Percentiles rank a stretch among this genome's conserved stretches.
Conservation (phyloP, 1,140 invertebrate species). For the Brachionus asplanchnoidis region DNA sequence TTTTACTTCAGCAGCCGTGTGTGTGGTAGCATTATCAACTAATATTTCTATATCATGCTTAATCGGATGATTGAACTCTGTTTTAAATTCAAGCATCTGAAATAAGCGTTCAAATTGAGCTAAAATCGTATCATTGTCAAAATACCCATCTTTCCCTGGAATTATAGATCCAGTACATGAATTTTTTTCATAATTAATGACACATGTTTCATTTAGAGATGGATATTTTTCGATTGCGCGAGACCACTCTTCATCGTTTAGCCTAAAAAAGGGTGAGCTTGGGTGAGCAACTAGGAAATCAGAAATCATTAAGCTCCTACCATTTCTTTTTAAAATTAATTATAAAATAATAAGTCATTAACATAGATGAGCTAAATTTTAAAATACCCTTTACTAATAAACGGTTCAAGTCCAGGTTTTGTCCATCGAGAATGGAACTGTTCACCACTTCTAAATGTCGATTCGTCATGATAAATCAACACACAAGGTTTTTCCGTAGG, state of each 20-base stretch:
- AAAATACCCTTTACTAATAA: not conserved
- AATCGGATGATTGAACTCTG: not conserved
- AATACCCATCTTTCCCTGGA: not conserved
- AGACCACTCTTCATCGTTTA: not conserved
- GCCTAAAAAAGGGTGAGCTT: not conserved
- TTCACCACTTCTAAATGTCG: conserved; percentile 6
- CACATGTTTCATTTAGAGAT: not conserved
- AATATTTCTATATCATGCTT: not conserved
- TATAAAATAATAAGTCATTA: not conserved
- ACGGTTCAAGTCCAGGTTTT: not conserved
- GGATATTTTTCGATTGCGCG: not conserved
- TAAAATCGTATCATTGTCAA: not conserved
- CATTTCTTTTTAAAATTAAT: not conserved
- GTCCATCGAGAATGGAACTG: not conserved
- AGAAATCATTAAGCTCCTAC: not conserved
- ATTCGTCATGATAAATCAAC: not conserved
- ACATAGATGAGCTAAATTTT: not conserved
- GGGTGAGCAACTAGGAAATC: not conserved
- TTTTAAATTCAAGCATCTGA: conserved; percentile 1
- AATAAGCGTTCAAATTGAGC: not conserved
- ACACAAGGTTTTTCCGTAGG: not conserved
- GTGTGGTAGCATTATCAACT: not conserved
- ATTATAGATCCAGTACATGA: not conserved
- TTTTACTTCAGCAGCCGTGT: not conserved
- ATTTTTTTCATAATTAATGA: not conserved